These are phyloP conservation scores for Probosciger aterrimus DNA, from an alignment of 2,113 vertebrate species.

Conservation along the genomic window DNA sequence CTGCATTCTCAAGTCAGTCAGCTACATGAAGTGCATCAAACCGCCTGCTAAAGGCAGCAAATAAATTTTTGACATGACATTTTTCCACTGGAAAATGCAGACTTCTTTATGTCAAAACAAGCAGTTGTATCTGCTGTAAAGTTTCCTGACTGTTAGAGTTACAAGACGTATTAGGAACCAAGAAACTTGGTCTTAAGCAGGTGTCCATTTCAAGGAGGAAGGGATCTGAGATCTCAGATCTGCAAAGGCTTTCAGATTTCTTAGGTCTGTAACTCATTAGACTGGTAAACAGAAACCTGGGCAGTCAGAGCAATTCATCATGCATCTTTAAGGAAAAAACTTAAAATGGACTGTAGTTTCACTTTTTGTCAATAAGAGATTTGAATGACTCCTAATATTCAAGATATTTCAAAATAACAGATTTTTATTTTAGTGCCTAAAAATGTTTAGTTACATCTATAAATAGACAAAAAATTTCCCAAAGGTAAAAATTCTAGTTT, in stretches of 20 bases:
- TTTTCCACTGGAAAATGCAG: background rate
- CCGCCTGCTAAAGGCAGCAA: background rate
- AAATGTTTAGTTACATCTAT: background rate
- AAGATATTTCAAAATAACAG: background rate
- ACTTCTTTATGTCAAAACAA: background rate
- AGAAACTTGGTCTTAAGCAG: background rate
- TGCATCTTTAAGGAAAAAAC: background rate
- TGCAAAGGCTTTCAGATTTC: background rate
- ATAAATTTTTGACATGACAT: background rate
- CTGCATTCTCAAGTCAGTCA: background rate
- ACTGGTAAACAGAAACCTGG: background rate
- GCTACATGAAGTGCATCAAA: background rate
- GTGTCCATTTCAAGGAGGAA: background rate
- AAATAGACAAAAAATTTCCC: background rate
- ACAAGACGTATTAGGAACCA: background rate
- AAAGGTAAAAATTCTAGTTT: background rate
- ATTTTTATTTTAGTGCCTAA: background rate
- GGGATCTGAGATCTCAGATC: background rate
- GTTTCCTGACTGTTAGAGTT: background rate
- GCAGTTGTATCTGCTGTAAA: background rate
- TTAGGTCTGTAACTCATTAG: background rate
- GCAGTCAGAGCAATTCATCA: background rate
- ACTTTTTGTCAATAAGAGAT: background rate
- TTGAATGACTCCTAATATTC: background rate
- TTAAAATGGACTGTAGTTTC: background rate